Evolutionary conservation across 2,888 invertebrate species (phyloP), one percentile per base, ranked within the genome.

Genomic region (Deilephila porcellus): DNA sequence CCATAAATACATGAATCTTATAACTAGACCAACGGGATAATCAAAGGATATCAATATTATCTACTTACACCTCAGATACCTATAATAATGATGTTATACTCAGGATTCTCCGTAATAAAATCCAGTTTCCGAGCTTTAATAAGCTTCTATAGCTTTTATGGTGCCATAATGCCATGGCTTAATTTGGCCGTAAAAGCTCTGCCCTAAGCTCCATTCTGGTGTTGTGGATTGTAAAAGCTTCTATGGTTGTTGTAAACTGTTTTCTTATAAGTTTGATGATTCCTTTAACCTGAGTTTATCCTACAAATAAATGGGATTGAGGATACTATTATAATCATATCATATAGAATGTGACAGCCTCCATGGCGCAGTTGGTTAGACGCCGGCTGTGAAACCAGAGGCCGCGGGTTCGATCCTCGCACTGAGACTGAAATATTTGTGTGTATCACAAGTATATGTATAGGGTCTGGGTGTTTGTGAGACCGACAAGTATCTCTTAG

Each of bases 141-240:
- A 86, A 86, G 81, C 80, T 75, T 81, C 82, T 79, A 82, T 87
- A 82, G 81, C 81, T 83, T 91, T 91, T 90, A 91, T 88, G 85
- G 80, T 73, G 78, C 81, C 81, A 83, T 83, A 87, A 88, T 34
- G 60, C 62, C 83, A 80, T 76, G 80, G 82, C 87, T 88, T 89
- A 88, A 89, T 90, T 89, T 83, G 84, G 87, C 75, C 86, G 84
- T 91, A 88, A 90, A 91, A 37, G 20, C 56, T 56, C 19, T 56
- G n/a, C n/a, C 56, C 56, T 17, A 17, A n/a, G 56, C 56, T n/a
- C n/a, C 6, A 56, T 17, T 56, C 56, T 19, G 19, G 17, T 56
- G n/a, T 56, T 56, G 56, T 56, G 19, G 56, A 56, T 56, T 56
- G 56, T 56, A 56, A 56, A 56, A n/a, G 56, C n/a, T 17, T 25